These are phyloP conservation scores for Drosophila meridionalis DNA, from an alignment of 2,888 invertebrate genomes.

Conservation along the genomic window DNA sequence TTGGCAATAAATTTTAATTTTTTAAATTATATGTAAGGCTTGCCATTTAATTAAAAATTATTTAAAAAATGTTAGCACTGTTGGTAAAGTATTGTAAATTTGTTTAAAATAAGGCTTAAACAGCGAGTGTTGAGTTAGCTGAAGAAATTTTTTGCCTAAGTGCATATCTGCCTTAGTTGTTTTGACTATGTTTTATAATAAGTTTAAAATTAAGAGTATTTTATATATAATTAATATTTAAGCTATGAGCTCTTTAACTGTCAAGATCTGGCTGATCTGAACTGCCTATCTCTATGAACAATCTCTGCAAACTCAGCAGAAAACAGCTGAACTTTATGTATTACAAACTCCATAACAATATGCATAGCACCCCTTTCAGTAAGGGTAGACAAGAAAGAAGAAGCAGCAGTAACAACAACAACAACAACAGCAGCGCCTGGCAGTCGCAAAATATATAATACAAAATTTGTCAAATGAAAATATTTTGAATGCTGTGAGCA, in stretches of 20 bases:
- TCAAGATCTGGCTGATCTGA: no score
- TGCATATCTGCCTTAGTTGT: not conserved
- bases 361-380: not conserved
- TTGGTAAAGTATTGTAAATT: not conserved
- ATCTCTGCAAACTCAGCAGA: not conserved
- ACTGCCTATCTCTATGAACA: no score
- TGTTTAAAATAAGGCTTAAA: not conserved
- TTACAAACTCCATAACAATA: not conserved
- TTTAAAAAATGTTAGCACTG: no score
- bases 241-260: no score
- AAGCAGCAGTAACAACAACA: not conserved
- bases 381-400: slow-evolving; percentile 8
- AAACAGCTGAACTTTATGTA: not conserved
- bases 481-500: slow-evolving; percentile 63
- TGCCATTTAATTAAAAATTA: no score
- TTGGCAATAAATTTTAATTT: no score
- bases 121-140: not conserved
- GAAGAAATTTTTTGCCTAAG: not conserved
- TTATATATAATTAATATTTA: not conserved
- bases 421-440: not conserved
- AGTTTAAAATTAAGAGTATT: no score
- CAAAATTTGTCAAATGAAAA: slow-evolving; percentile 77
- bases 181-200: not conserved
- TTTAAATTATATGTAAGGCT: not conserved
- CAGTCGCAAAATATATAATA: slow-evolving; percentile 28